Evolutionary conservation across 2,113 vertebrate genomes (phyloP).

Genomic region (Smithornis capensis): DNA sequence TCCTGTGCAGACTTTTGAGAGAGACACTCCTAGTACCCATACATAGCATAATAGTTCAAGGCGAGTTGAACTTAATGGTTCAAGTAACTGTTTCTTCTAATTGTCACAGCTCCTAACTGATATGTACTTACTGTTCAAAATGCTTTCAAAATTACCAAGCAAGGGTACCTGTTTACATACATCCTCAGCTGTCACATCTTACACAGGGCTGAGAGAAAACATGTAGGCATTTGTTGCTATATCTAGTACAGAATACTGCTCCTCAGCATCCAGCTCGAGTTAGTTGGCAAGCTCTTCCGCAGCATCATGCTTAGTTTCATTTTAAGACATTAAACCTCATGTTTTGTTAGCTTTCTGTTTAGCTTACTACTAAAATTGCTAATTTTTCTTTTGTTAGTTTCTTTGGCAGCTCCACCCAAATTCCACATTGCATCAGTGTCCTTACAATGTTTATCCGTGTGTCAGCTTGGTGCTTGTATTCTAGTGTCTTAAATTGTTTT

Average conservation of each 20-base stretch:
- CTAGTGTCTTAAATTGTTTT: background rate
- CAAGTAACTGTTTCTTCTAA: background rate
- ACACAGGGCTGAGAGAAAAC: background rate
- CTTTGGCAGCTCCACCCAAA: constrained; percentile 24
- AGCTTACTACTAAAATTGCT: background rate
- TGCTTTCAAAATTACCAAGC: background rate
- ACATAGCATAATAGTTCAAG: background rate
- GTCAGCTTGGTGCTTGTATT: background rate
- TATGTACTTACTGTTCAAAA: background rate
- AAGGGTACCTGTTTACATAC: background rate
- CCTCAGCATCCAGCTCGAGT: background rate
- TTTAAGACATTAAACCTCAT: background rate
- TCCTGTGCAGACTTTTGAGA: background rate
- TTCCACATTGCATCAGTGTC: background rate
- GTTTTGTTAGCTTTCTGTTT: background rate
- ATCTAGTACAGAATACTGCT: background rate
- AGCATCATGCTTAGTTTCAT: background rate
- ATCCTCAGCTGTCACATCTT: background rate
- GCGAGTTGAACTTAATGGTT: background rate
- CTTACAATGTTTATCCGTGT: background rate
- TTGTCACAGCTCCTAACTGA: background rate
- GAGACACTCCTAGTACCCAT: background rate
- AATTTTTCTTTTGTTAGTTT: background rate
- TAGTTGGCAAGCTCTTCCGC: rapidly evolving
- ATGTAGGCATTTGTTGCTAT: background rate